These are phyloP conservation scores for Eptatretus burgeri DNA, from an alignment of 2,113 vertebrate genomes.

Conservation along the genomic window DNA sequence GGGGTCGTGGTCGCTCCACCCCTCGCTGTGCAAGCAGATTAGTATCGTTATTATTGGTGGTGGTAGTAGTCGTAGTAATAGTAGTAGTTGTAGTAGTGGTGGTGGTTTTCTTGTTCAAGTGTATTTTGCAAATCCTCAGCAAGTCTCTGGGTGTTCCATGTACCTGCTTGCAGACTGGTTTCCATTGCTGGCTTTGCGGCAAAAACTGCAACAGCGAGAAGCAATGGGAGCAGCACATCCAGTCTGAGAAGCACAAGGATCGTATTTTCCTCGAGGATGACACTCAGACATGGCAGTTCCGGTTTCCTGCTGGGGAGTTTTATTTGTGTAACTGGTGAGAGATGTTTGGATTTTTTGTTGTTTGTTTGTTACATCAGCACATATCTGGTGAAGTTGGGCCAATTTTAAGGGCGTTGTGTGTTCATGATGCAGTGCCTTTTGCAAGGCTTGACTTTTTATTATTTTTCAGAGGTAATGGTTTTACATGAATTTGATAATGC, in stretches of 20 bases:
- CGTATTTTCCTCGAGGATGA: conserved; percentile 85
- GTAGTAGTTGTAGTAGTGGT: too few relatives aligned
- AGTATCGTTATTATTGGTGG: too few relatives aligned
- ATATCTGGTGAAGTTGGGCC: background rate
- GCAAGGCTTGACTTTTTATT: background rate
- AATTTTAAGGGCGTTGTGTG: background rate
- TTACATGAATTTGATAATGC: too few relatives aligned
- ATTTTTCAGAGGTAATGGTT: background rate
- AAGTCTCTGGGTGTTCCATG: too few relatives aligned
- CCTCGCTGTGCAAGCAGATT: too few relatives aligned
- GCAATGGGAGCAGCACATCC: conserved; percentile 96
- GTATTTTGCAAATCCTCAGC: too few relatives aligned
- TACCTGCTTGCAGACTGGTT: conserved; percentile 31
- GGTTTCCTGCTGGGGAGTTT: conserved; percentile 72
- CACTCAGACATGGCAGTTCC: conserved; percentile 89
- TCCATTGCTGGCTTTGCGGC: conserved; percentile 93
- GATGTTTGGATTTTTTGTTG: too few relatives aligned
- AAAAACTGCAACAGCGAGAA: conserved; percentile 97
- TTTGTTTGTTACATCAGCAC: background rate
- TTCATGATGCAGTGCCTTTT: background rate
- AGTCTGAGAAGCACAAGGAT: conserved; percentile 90
- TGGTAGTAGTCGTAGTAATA: too few relatives aligned
- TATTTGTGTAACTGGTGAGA: conserved; percentile 44
- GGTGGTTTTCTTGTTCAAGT: too few relatives aligned
- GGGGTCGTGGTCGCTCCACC: too few relatives aligned